A percentile compares a stretch with the other conserved stretches of the same genome.
Conservation (phyloP, 2,113 vertebrate species). For the Rissa tridactyla region DNA sequence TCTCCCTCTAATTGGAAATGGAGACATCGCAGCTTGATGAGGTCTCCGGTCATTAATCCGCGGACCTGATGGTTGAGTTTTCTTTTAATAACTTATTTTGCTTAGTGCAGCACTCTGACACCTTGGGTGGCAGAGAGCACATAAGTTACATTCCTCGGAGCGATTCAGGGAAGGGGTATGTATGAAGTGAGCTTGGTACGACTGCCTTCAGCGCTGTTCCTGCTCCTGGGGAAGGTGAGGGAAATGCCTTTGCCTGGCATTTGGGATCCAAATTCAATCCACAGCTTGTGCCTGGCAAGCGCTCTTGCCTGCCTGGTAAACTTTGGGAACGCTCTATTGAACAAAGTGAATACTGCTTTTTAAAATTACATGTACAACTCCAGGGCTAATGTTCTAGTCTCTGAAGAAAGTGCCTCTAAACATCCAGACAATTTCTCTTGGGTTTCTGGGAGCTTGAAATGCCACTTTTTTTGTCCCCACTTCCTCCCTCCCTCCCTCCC, state of each 20-base stretch:
- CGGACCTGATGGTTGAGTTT: not conserved
- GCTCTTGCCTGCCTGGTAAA: not conserved
- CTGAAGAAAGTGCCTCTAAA: not conserved
- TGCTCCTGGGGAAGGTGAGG: not conserved
- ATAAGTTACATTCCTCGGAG: not conserved
- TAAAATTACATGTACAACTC: not conserved
- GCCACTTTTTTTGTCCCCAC: not conserved
- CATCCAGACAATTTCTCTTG: not conserved
- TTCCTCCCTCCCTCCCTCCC: not conserved
- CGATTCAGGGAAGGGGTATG: rapidly evolving
- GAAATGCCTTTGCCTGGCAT: not conserved
- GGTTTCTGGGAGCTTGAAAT: not conserved
- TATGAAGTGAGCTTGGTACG: rapidly evolving
- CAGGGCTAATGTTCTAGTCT: not conserved
- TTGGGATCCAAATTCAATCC: not conserved
- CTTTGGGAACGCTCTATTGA: not conserved
- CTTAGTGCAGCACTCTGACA: not conserved
- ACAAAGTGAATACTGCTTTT: not conserved
- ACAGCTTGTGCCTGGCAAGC: not conserved
- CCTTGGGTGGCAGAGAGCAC: not conserved
- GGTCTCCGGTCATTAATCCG: not conserved
- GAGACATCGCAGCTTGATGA: not conserved
- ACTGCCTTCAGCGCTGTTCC: not conserved
- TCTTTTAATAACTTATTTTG: not conserved
- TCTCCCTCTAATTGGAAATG: not conserved